Base-by-base conservation (phyloP, 2,888 invertebrate genomes). In the Apamea sordens region DNA sequence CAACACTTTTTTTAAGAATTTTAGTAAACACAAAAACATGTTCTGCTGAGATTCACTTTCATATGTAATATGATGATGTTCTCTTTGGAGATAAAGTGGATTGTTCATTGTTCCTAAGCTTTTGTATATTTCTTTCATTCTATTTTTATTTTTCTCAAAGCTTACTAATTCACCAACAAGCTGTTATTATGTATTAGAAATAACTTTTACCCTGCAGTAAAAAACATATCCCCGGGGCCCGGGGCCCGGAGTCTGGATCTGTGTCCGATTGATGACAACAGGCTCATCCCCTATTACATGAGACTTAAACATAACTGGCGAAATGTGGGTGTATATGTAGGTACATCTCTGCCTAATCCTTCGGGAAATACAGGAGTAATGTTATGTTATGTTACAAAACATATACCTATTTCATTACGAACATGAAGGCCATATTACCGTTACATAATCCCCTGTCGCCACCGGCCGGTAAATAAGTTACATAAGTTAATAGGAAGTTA, bases 401-500 rank as follows among this genome's bases (percentile, higher is more conserved):
- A n/a, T 10, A 41, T 18, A 76, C 44, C 15, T 41, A 15, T 44
- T 15, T 61, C 53, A 7, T 18, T 36, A 71, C 4, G 36, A 13
- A 47, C 53, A 64, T 2, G 18, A 47, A 50, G 44, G 28, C 36
- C 64, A n/a, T 80, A 53, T 44, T 32, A 32, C 8, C 0, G 32
- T 68, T 44, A 64, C 56, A 41, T 18, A 32, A 59, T 15, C 32
- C 41, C 67, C 24, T 74, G 79, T 75, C 75, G 28, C 32, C 7
- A 24, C 32, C 79, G 15, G 28, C 36, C n/a, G 47, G 56, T 36
- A 72, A 24, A 64, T 70, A 71, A 61, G 50, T 71, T 72, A 78
- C 64, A 13, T 61, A 71, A 70, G 65, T 64, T 83, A 80, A 75
- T 80, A 81, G 61, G 24, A 68, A 64, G 41, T 59, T 32, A 78